Evolutionary conservation across 2,888 invertebrate genomes (phyloP), one percentile per base, ranked within the genome.

Genomic region (Lissocephala sabroskyi): DNA sequence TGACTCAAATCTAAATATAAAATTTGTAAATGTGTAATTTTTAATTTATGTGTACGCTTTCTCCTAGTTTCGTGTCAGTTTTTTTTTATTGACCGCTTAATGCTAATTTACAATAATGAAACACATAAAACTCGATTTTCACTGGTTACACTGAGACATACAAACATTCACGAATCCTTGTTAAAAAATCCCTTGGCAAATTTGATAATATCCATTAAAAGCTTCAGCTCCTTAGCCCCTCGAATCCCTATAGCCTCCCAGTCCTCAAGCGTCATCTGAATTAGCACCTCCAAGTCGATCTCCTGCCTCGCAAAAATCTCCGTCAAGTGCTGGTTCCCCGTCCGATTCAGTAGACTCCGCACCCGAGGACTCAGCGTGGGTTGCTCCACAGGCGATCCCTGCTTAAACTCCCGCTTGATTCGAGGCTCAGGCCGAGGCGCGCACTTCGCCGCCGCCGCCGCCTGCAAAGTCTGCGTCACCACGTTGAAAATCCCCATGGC

Each of bases 271-370:
- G 62, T 68, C 53, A 80, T 62, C 10, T 58, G 48, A 2, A 68
- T 54, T 3, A 80, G 65, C 2, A 70, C 62, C 2, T 60, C 51
- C 11, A 74, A 50, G 49, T 80, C 80, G 13, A 80, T 76, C 55
- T 80, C 81, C 35, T 80, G 77, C 10, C 62, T 61, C 10, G 74
- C 67, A 40, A 80, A 80, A 11, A 80, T 16, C 2, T 61, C 65
- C 11, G 59, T 48, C n/a, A 79, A 60, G 11, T 73, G 65, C 10
- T 56, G 43, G 33, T 79, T 67, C 0, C 75, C 77, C 5, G 64
- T 66, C 39, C 67, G 65, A 28, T 40, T 57, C 0, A 75, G 51
- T 4, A 75, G 50, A 0, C 58, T 51, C 6, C 49, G 57, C 0
- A 75, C 66, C 1, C 77, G 62, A 0, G 75, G 75, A 42, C 77